Conservation (phyloP, 2,113 vertebrate genomes). For the Smithornis capensis region DNA sequence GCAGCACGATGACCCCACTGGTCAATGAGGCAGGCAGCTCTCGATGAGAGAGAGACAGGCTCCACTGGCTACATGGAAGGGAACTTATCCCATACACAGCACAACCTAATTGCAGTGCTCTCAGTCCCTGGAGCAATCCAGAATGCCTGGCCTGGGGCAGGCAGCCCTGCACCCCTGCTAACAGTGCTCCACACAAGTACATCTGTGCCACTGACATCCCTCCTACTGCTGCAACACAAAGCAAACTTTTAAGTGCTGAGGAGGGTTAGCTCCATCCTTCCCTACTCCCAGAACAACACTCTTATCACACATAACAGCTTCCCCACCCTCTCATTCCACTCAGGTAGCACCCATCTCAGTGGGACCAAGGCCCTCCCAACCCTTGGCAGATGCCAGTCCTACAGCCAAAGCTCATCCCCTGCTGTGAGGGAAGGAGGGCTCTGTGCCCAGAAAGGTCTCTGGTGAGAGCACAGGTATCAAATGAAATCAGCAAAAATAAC, state of each 20-base stretch:
- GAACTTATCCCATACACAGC: fast-evolving
- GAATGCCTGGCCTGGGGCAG: fast-evolving
- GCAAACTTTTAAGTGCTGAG: neutral
- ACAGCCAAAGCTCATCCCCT: neutral
- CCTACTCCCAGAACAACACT: neutral
- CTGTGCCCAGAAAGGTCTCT: fast-evolving
- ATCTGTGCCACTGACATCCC: too few species aligned
- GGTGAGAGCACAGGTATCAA: neutral
- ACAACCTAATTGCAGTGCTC: fast-evolving
- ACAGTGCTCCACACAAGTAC: fast-evolving
- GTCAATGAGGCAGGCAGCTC: neutral
- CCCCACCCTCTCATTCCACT: neutral
- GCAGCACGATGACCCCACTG: neutral
- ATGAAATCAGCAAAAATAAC: neutral
- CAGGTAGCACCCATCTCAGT: neutral
- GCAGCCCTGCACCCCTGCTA: neutral
- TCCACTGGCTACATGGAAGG: fast-evolving
- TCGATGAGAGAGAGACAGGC: neutral
- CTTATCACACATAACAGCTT: neutral
- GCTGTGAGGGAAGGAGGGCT: neutral
- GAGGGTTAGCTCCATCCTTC: neutral
- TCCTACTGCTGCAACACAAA: neutral
- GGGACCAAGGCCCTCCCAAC: neutral
- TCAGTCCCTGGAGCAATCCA: fast-evolving
- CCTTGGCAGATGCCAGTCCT: neutral